phyloP scores from a whole-genome alignment of 2,888 invertebrate species.

The Ectobius pallidus region DNA sequence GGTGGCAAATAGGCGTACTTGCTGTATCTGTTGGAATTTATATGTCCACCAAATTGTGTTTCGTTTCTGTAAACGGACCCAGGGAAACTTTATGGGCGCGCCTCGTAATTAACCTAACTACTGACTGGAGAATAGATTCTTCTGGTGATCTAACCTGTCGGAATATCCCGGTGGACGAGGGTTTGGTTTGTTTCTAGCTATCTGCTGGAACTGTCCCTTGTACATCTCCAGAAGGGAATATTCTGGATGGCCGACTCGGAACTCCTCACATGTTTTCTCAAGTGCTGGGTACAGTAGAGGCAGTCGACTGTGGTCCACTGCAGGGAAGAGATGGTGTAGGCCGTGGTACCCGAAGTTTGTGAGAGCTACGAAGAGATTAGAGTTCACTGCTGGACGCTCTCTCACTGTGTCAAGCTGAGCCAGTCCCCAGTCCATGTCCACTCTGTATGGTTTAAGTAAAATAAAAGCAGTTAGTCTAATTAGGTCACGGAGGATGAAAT shows the following conservation, averaged over 20 bases:
- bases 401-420: constrained; percentile 76
- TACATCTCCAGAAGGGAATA: constrained; percentile 64
- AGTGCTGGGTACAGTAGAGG: constrained; percentile 68
- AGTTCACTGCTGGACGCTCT: constrained; percentile 71
- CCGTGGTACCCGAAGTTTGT: constrained; percentile 79
- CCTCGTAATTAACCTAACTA: too few species aligned
- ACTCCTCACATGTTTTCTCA: constrained; percentile 68
- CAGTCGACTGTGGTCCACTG: constrained; percentile 76
- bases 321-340: constrained; percentile 82
- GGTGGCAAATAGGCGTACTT: too few species aligned
- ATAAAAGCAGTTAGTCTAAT: too few species aligned
- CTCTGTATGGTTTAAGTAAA: too few species aligned
- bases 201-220: constrained; percentile 69
- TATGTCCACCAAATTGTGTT: too few species aligned
- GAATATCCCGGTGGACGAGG: constrained; percentile 39
- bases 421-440: constrained; percentile 75
- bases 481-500: too few species aligned
- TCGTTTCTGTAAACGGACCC: too few species aligned
- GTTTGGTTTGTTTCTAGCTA: constrained; percentile 59
- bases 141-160: too few species aligned
- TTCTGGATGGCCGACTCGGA: constrained; percentile 57
- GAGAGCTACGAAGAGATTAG: constrained; percentile 68
- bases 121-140: too few species aligned
- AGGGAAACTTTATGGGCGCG: too few species aligned
- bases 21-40: too few species aligned